phyloP scores from a whole-genome alignment of 23 tunicate genomes.

The Oikopleura dioica region DNA sequence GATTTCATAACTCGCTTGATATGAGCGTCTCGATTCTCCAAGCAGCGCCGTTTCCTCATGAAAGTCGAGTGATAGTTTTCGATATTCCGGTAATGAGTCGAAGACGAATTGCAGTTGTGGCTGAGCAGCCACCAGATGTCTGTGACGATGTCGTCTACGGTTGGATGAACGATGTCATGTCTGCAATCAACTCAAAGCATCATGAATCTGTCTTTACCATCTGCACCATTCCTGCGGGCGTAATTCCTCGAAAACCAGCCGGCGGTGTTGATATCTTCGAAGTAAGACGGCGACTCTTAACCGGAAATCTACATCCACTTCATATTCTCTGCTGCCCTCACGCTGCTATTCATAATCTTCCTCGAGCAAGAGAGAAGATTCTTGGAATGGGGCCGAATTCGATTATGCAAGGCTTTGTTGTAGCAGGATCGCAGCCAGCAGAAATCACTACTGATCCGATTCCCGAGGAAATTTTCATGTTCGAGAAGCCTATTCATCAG shows the following conservation, averaged over 20 bases:
- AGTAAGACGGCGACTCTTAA: not conserved
- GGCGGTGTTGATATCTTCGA: conserved; percentile 9
- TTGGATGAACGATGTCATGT: conserved; percentile 11
- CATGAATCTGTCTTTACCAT: conserved; percentile 2
- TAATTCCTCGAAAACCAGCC: not conserved
- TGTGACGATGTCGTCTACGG: not conserved
- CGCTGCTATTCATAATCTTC: not conserved
- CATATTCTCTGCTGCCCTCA: conserved; percentile 8
- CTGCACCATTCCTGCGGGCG: not conserved
- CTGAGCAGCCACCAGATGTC: conserved; percentile 11
- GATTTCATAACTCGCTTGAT: not conserved
- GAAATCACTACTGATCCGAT: not conserved
- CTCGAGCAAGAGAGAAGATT: not conserved
- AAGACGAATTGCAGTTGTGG: not conserved
- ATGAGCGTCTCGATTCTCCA: not conserved
- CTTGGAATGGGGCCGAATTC: conserved; percentile 11
- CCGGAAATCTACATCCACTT: not conserved
- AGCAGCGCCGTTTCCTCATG: not conserved
- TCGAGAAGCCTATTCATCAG: not conserved
- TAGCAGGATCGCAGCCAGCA: not conserved
- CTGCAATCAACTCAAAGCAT: not conserved
- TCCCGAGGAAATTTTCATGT: not conserved
- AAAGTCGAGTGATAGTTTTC: not conserved
- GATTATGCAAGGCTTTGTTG: conserved; percentile 9
- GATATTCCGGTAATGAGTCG: not conserved